Evolutionary conservation across 2,797 vertebrate genomes (phyloP), one percentile per base, ranked within the genome.

Genomic region (Cossypha dichroa): DNA sequence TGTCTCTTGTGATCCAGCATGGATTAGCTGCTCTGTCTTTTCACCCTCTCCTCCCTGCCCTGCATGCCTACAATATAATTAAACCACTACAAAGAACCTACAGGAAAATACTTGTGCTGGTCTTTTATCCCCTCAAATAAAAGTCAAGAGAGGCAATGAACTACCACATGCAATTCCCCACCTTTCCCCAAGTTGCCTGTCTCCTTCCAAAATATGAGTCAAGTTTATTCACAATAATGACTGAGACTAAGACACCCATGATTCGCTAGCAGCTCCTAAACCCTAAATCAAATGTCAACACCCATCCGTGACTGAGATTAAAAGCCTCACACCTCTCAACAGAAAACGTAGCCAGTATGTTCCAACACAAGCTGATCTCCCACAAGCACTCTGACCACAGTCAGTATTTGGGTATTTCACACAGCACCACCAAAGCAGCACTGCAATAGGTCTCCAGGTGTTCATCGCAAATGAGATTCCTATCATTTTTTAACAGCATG

Each of bases 71-170:
- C 75, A 87, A 33, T 46, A 46, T 52, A 96, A 95, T 90, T 68
- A 95, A 95, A 93, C 75, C 93, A 93, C 88, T 74, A 94, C 76
- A 94, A 92, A 95, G 92, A 91, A 70, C 16, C 51, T 28, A 87
- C 72, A 90, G 58, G 85, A 28, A 96, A 90, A 63, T 73, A 93
- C 86, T 69, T 90, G 69, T 31, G 31, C 33, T 52, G 48, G 2
- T 52, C 70, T 80, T 62, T 31, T 16, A 33, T 2, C 31, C 38
- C 63, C 19, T 5, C 34, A 66, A 85, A 95, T 43, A 63, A 36
- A 88, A 85, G 29, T 12, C 58, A 70, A 70, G 34, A 82, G 88
- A 79, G 83, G 68, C 78, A 87, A 70, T 11, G 67, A 92, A 91
- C 56, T 68, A 91, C 43, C 51, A 77, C 38, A 63, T 29, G 48